Conservation (phyloP, 1,140 invertebrate genomes). For the Dendrolimus kikuchii region DNA sequence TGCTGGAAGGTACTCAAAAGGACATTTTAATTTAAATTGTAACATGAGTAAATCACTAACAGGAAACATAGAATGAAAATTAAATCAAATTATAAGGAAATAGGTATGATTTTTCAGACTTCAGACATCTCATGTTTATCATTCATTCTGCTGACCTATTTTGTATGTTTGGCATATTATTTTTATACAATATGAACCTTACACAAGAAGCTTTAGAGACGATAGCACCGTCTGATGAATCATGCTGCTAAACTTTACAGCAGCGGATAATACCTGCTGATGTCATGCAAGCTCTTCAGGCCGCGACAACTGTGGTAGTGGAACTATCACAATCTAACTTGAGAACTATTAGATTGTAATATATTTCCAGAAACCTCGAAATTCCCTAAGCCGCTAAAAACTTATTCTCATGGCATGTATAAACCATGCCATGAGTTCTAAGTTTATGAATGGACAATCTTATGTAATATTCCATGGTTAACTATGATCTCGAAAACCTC, state of each 20-base stretch:
- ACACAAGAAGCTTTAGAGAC: constrained; percentile 15
- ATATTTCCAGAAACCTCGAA: constrained; percentile 32
- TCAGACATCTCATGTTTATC: constrained; percentile 4
- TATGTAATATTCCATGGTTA: constrained; percentile 47
- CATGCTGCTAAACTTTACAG: constrained; percentile 54
- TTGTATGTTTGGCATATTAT: constrained; percentile 11
- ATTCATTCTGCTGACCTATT: constrained; percentile 17
- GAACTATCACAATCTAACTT: no score
- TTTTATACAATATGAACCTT: constrained; percentile 16
- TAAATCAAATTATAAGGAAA: neutral
- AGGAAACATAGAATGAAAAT: neutral
- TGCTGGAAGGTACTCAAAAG: neutral
- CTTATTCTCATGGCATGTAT: constrained; percentile 8
- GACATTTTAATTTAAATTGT: neutral
- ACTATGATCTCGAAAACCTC: constrained; percentile 4
- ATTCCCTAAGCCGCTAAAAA: constrained; percentile 28
- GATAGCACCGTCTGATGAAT: constrained; percentile 30
- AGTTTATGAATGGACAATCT: constrained; percentile 33
- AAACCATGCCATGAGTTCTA: constrained; percentile 19
- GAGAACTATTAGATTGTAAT: constrained; percentile 10
- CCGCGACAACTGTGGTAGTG: no score
- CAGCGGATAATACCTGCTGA: constrained; percentile 53
- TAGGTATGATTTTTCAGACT: neutral
- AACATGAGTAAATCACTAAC: neutral
- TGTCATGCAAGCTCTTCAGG: constrained; percentile 49